phyloP scores from a whole-genome alignment of 2,113 vertebrate species.

The Charadrius vociferus region DNA sequence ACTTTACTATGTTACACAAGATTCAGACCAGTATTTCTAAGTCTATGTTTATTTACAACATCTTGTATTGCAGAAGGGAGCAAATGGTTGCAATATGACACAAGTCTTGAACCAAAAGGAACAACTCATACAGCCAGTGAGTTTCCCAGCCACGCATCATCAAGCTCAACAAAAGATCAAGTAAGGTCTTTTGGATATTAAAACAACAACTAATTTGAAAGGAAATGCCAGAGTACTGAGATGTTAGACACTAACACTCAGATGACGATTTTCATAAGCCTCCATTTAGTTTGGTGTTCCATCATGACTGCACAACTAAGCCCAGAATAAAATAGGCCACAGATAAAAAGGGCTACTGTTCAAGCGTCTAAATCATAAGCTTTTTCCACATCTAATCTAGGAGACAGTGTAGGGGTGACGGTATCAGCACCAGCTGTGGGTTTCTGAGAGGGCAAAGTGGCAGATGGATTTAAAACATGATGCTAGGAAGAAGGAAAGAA shows the following conservation, averaged over 20 bases:
- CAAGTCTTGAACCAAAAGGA: background rate
- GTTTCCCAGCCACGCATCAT: background rate
- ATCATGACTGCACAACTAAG: conserved; percentile 5
- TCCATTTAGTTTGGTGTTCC: conserved; percentile 18
- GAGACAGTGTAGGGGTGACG: background rate
- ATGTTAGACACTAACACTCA: background rate
- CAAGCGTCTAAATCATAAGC: background rate
- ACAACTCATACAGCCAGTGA: background rate
- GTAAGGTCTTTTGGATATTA: conserved; percentile 1
- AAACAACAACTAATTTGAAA: conserved; percentile 24
- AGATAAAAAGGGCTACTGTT: conserved; percentile 45
- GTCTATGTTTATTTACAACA: background rate
- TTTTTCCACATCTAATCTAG: background rate
- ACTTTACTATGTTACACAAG: background rate
- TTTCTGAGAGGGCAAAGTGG: background rate
- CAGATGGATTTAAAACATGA: background rate
- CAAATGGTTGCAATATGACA: background rate
- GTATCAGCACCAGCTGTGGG: background rate
- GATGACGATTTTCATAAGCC: background rate
- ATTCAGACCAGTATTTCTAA: background rate
- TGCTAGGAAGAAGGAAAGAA: background rate
- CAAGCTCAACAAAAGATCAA: conserved; percentile 10
- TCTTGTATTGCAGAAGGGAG: background rate
- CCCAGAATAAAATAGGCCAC: background rate
- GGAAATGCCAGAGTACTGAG: conserved; percentile 59